These are phyloP conservation scores for Phrynosoma blainvillii DNA, from an alignment of 2,113 vertebrate genomes.

Conservation along the genomic window DNA sequence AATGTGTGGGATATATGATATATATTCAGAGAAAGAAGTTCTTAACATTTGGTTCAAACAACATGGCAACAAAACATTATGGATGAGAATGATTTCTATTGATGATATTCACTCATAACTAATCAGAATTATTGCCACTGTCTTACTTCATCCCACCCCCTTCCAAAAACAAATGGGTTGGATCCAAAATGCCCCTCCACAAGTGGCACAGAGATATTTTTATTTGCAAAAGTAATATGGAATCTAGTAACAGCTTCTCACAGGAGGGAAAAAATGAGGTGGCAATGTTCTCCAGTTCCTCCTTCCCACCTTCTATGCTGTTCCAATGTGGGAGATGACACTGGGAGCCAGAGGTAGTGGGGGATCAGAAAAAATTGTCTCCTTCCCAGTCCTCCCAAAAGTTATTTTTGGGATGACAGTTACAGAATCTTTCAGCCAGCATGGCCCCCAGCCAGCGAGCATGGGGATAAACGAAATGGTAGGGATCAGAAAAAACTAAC, in stretches of 20 bases:
- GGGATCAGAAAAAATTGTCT: too few species aligned
- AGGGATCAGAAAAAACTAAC: too few species aligned
- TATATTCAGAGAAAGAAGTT: constrained; percentile 3
- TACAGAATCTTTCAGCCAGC: too few species aligned
- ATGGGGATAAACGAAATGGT: too few species aligned
- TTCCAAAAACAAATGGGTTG: neutral
- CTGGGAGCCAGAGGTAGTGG: neutral
- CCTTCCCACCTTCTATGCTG: neutral
- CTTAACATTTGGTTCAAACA: neutral
- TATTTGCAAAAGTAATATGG: neutral
- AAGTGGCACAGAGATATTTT: neutral
- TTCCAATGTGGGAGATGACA: neutral
- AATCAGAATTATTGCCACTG: constrained; percentile 6
- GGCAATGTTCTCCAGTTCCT: neutral
- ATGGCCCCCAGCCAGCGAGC: too few species aligned
- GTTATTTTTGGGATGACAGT: too few species aligned
- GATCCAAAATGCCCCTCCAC: neutral
- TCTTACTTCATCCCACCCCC: neutral
- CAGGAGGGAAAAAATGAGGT: neutral
- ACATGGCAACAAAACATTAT: neutral
- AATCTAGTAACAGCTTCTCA: too few species aligned
- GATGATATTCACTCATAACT: neutral
- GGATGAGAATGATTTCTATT: neutral
- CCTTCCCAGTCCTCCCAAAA: too few species aligned
- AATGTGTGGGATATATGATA: neutral